Base-by-base conservation (phyloP, 2,888 invertebrate species). In the Tetanocera ferruginea region DNA sequence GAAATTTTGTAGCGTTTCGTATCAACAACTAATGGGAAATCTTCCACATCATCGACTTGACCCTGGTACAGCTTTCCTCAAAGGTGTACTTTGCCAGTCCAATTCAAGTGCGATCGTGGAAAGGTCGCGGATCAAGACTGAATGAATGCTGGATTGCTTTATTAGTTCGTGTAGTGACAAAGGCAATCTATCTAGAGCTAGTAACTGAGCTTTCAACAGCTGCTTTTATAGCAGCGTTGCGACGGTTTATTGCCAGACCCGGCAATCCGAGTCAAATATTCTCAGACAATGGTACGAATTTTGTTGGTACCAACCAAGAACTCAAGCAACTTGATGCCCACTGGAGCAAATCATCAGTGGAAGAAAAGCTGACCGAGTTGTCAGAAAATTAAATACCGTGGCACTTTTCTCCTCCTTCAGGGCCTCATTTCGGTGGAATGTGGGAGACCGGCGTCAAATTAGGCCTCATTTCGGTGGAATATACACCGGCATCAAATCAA, bases 251-350 rank as follows among this genome's bases (percentile, higher is more conserved):
- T n/a, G 6, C 31, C 19, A 52, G 34, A n/a, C 31, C 37, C 0
- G 71, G 71, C 2, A 25, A 19, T 5, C 52, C 28, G 4, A 28
- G 14, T 11, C 19, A 28, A 2, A 66, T 66, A 4, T 66, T 8
- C 6, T 66, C 66, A 11, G 64, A 70, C 8, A 70, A 70, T 52
- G 70, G 52, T 3, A 70, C 55, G 4, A 70, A 70, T 52, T 70
- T 70, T 23, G 70, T 70, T 70, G 52, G 70, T 5, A 52, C 70
- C 0, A 71, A 69, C 11, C 3, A 25, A 3, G 11, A 69, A 25
- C 37, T 69, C n/a, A 8, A 23, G 19, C 49, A 69, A 19, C 11
- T 69, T 5, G 4, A 37, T 8, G 37, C 5, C 1, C 8, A 8
- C 9, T 37, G 5, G 37, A 37, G 9, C 8, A 37, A 5, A 8